Percentiles rank a stretch among this genome's conserved stretches.
Evolutionary conservation across 35 echinoderm and acorn worm species (phyloP).

Genomic region (Anneissia japonica): DNA sequence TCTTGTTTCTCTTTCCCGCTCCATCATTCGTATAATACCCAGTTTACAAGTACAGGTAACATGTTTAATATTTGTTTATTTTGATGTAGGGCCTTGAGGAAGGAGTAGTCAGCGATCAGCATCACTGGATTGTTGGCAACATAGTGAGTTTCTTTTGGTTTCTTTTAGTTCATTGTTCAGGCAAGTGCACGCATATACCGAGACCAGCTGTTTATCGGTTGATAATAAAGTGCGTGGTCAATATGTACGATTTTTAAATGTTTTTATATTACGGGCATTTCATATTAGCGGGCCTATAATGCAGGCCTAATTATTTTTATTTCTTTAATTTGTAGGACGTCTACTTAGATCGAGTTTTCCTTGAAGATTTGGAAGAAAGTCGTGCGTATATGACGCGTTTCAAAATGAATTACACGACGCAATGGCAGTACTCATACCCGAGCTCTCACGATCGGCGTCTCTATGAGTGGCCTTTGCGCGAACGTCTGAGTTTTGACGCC

Average conservation of each 20-base stretch:
- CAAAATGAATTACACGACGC: constrained; percentile 85
- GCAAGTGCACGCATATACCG: no score
- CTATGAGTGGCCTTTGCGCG: constrained; percentile 58
- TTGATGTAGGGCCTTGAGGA: constrained; percentile 26
- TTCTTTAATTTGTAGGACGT: not conserved
- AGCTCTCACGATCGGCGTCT: constrained; percentile 25
- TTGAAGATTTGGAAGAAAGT: constrained; percentile 51
- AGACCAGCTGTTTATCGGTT: no score
- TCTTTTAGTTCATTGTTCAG: no score
- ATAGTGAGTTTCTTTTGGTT: not conserved
- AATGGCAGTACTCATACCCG: constrained; percentile 65
- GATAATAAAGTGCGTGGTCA: no score
- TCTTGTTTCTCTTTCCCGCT: no score
- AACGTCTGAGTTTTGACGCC: constrained; percentile 68
- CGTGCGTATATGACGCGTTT: constrained; percentile 85
- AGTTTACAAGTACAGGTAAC: no score
- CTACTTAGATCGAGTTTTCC: constrained; percentile 34
- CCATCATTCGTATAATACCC: no score
- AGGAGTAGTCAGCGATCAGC: not conserved
- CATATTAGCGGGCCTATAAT: no score
- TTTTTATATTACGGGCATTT: no score
- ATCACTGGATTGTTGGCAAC: not conserved
- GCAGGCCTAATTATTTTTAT: no score
- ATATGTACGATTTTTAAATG: no score
- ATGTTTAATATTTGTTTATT: not conserved